Conservation (phyloP, 1,140 invertebrate genomes). For the Rhynchophorus ferrugineus region DNA sequence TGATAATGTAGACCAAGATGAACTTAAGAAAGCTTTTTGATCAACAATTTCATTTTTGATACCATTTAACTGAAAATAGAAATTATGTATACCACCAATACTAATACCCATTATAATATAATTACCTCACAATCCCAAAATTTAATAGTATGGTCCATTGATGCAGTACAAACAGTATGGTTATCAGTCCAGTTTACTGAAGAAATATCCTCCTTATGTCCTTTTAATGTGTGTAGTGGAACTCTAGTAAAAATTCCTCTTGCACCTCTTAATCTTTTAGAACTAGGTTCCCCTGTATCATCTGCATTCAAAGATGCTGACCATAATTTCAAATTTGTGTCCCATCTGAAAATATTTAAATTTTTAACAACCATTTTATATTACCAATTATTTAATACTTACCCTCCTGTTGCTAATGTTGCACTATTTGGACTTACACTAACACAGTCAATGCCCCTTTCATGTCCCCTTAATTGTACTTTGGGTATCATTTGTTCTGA, state of each 20-base stretch:
- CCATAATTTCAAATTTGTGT: constrained; percentile 75
- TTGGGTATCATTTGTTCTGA: constrained; percentile 73
- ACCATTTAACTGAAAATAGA: constrained; percentile 60
- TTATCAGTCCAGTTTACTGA: constrained; percentile 74
- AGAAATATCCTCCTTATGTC: constrained; percentile 87
- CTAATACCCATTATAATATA: background rate
- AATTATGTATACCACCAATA: constrained; percentile 2
- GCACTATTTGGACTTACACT: constrained; percentile 54
- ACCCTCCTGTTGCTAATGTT: constrained; percentile 77
- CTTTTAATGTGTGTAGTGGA: constrained; percentile 80
- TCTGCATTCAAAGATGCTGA: constrained; percentile 48
- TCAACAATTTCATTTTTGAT: constrained; percentile 75
- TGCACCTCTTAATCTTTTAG: constrained; percentile 44
- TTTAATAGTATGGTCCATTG: constrained; percentile 93
- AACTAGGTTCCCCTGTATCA: constrained; percentile 41
- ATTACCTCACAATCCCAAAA: constrained; percentile 72
- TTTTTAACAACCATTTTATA: background rate
- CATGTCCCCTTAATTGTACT: constrained; percentile 78
- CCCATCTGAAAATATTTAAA: constrained; percentile 52
- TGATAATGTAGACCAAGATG: constrained; percentile 73
- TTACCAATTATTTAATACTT: constrained; percentile 1
- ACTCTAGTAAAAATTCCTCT: constrained; percentile 49
- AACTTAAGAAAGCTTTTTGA: constrained; percentile 85
- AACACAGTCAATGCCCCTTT: constrained; percentile 80
- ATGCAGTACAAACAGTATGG: constrained; percentile 68